Evolutionary conservation across 92 coral and sea anemone species (phyloP).

Genomic region (Scolanthus callimorphus): DNA sequence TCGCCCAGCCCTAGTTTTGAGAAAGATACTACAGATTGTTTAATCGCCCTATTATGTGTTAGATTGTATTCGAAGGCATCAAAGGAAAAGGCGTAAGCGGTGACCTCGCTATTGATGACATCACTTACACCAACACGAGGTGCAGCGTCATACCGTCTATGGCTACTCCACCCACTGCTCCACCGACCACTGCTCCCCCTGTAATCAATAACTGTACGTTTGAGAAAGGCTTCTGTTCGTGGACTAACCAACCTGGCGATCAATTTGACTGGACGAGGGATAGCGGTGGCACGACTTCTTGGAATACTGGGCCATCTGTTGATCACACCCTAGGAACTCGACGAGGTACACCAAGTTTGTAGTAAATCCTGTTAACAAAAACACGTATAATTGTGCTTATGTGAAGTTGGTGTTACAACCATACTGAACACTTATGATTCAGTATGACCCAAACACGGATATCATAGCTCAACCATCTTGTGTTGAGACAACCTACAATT

Average conservation of each 20-base stretch:
- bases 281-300: slow-evolving; percentile 69
- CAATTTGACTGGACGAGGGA: slow-evolving; percentile 92
- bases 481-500: no score
- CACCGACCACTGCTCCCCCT: slow-evolving; percentile 93
- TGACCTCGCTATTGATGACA: slow-evolving; percentile 92
- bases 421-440: no score
- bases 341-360: no score
- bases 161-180: slow-evolving; percentile 91
- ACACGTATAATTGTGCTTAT: no score
- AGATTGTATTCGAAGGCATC: slow-evolving; percentile 94
- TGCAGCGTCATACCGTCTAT: slow-evolving; percentile 69
- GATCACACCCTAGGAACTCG: slow-evolving; percentile 83
- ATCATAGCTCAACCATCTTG: no score
- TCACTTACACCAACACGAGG: slow-evolving; percentile 53
- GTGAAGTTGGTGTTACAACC: no score
- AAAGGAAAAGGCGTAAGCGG: slow-evolving; percentile 83
- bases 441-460: no score
- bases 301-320: slow-evolving; percentile 78
- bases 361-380: no score
- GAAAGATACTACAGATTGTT: no score
- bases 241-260: slow-evolving; percentile 85
- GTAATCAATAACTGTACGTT: slow-evolving; percentile 91
- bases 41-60: no score
- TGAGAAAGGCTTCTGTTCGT: slow-evolving; percentile 85
- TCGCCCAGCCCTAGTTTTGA: no score